Evolutionary conservation across 2,797 vertebrate genomes (phyloP).

Genomic region (Sciurus carolinensis): DNA sequence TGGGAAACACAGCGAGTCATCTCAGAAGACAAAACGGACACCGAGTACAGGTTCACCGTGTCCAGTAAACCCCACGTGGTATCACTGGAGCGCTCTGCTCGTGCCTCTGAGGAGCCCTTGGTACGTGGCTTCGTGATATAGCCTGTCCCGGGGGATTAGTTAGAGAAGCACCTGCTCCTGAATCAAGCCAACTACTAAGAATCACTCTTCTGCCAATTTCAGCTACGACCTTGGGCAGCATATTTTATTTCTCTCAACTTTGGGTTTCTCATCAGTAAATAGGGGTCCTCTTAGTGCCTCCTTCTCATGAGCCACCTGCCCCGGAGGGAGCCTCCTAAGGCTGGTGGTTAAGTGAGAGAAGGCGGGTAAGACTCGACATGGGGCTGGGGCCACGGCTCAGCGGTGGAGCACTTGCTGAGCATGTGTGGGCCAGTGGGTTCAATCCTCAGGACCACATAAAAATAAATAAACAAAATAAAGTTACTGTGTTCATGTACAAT

Average conservation of each 20-base stretch:
- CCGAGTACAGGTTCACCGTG: background rate
- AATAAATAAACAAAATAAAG: too few relatives aligned
- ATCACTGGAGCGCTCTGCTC: background rate
- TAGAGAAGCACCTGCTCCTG: background rate
- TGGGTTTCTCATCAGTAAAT: background rate
- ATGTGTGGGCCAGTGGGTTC: too few relatives aligned
- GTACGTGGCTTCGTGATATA: background rate
- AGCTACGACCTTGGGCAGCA: background rate
- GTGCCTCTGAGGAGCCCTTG: background rate
- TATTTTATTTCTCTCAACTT: background rate
- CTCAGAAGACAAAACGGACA: background rate
- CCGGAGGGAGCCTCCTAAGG: background rate
- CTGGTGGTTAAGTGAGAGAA: background rate
- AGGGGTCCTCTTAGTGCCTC: background rate
- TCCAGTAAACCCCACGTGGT: accelerated
- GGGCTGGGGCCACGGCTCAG: background rate
- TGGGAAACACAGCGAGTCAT: too few relatives aligned
- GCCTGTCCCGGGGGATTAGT: background rate
- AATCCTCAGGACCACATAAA: too few relatives aligned
- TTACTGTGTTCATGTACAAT: too few relatives aligned
- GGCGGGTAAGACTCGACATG: background rate
- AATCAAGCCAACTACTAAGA: background rate
- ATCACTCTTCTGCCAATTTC: background rate
- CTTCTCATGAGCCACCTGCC: background rate
- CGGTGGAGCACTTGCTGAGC: too few relatives aligned